These are phyloP conservation scores for Pycnonotus jocosus DNA, from an alignment of 2,113 vertebrate species.

Conservation along the genomic window DNA sequence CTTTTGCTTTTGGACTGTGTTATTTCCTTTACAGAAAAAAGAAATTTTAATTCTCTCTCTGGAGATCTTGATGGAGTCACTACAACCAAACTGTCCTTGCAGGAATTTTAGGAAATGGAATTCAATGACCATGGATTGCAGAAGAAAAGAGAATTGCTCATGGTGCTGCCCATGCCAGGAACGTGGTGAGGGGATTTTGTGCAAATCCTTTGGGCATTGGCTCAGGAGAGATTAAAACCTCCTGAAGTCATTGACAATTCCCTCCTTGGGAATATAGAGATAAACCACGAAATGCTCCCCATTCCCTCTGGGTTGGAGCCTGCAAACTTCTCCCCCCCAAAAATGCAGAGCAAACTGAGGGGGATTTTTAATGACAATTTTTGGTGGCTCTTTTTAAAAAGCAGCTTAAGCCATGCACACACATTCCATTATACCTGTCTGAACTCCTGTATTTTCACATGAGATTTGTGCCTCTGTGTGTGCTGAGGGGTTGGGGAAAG, in stretches of 20 bases:
- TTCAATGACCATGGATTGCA: not conserved
- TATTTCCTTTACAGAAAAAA: not conserved
- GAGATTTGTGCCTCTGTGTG: not conserved
- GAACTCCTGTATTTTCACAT: not conserved
- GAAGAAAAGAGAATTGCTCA: not conserved
- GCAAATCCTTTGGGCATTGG: not conserved
- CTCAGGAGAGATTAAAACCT: not conserved
- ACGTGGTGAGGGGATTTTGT: not conserved
- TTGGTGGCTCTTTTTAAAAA: not conserved
- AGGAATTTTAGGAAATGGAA: not conserved
- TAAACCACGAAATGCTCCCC: not conserved
- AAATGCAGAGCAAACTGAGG: not conserved
- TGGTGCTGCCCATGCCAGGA: not conserved
- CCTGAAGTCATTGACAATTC: not conserved
- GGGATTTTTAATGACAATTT: not conserved
- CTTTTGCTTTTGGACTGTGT: not conserved
- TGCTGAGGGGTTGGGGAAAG: not conserved
- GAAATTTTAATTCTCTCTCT: not conserved
- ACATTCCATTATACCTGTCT: fast-evolving
- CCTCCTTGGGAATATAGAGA: not conserved
- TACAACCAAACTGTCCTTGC: not conserved
- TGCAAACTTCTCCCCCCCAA: not conserved
- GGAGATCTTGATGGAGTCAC: not conserved
- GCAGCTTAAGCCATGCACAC: not conserved
- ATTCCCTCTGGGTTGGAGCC: not conserved